Conservation (phyloP, 2,797 vertebrate species). For the Muraenolepis orangiensis region DNA sequence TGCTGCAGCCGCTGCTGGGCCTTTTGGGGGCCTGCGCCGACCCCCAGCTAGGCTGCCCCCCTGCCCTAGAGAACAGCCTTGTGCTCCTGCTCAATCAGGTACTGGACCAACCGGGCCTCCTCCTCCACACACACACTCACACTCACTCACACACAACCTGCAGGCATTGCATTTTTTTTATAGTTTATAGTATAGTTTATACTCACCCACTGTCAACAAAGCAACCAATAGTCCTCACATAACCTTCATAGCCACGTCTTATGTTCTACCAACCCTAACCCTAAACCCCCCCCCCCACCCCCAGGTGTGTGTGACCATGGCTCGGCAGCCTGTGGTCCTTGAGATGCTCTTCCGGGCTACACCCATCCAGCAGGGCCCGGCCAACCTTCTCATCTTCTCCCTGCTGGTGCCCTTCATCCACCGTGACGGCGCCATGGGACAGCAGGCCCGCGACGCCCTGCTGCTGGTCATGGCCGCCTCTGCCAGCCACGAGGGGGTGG, state of each 20-base stretch:
- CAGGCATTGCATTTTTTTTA: no score
- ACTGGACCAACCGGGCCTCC: background rate
- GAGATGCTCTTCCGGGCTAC: constrained; percentile 87
- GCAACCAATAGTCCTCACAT: background rate
- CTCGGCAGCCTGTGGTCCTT: constrained; percentile 83
- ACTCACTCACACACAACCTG: no score
- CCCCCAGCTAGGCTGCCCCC: constrained; percentile 77
- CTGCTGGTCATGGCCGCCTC: constrained; percentile 95
- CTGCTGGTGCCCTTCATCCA: constrained; percentile 95
- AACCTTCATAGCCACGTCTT: background rate
- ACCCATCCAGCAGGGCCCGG: constrained; percentile 77
- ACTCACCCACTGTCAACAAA: no score
- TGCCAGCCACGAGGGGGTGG: constrained; percentile 81
- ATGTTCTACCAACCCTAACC: no score
- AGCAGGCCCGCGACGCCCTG: constrained; percentile 91
- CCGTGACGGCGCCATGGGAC: constrained; percentile 88
- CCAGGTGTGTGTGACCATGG: constrained; percentile 86
- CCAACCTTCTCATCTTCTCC: constrained; percentile 91
- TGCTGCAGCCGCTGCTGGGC: constrained; percentile 84
- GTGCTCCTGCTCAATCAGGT: constrained; percentile 96
- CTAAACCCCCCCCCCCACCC: background rate
- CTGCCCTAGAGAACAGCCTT: constrained; percentile 82
- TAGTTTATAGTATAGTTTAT: no score
- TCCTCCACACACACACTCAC: no score
- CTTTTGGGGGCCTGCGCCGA: constrained; percentile 84